A percentile compares a stretch with the other conserved stretches of the same genome.
phyloP scores from a whole-genome alignment of 92 coral and sea anemone species.

The Zoanthus gigantus region DNA sequence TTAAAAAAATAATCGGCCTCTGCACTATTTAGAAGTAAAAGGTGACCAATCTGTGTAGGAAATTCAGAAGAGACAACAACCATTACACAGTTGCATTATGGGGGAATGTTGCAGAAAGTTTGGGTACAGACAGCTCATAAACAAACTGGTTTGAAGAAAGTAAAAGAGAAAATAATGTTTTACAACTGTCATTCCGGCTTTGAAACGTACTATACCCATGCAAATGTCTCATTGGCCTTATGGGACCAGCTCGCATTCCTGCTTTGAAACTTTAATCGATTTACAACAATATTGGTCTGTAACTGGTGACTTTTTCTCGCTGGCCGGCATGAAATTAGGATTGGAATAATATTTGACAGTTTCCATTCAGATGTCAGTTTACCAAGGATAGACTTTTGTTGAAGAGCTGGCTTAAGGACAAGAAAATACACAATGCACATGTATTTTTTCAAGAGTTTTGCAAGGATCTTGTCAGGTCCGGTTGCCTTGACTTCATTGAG shows the following conservation, averaged over 20 bases:
- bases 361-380: not conserved
- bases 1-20: no score
- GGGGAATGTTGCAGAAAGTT: no score
- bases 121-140: no score
- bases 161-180: not conserved
- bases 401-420: not conserved
- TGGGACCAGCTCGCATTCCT: conserved; percentile 96
- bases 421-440: not conserved
- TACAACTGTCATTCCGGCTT: no score
- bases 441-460: not conserved
- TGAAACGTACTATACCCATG: conserved; percentile 65
- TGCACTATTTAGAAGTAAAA: no score
- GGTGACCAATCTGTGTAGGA: no score
- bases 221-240: conserved; percentile 97
- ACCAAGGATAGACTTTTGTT: not conserved
- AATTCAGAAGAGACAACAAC: no score
- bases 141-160: no score
- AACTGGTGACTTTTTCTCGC: not conserved
- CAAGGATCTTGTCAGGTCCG: not conserved
- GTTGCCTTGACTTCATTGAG: not conserved
- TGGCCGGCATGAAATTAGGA: not conserved
- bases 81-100: no score
- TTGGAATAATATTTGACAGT: not conserved
- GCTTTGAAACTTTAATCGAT: conserved; percentile 58
- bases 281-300: not conserved